Evolutionary conservation across 1,140 invertebrate species (phyloP), one percentile per base, ranked within the genome.

Genomic region (Trichonephila clavata): DNA sequence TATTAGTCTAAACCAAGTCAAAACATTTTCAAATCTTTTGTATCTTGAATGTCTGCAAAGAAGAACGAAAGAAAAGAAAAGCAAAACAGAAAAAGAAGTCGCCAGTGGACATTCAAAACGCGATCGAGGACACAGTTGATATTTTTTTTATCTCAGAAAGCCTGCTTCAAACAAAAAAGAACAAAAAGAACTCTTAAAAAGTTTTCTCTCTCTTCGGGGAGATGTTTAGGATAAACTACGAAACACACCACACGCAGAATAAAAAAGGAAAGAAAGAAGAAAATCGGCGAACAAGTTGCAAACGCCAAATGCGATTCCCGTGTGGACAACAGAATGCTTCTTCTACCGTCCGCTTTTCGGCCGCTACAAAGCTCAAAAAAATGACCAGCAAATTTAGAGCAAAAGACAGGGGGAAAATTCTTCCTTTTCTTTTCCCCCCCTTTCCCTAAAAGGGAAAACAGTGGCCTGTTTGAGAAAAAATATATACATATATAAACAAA

Each of bases 41-140:
- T 77, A 77, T 77, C 27, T 39, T 27, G 10, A 77, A 39, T 77
- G 27, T 27, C 27, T 27, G 27, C 32, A 39, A 18, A 77, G 71
- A 18, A 39, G 32, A 4, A 18, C 18, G 32, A 77, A 77, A 39
- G 10, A 39, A 32, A 77, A 77, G 27, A 4, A 39, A 77, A 7
- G 21, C 71, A 77, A 14, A 77, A 32, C 71, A 0, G 60, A 21
- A 92, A 92, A 92, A 63, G n/a, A 80, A 63, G 18, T 81, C n/a
- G 21, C 14, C 57, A 80, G 77, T 93, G 92, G 83, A 93, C 92
- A 93, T 93, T 93, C 92, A 93, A 93, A 93, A 93, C 60, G 83
- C 60, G 59, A 93, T 93, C 63, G 92, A 81, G 86, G 27, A 87
- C 86, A 63, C 59, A 32, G 43, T 24, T 59, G 43, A 87, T 27